Evolutionary conservation across 2,888 invertebrate species (phyloP).

Genomic region (Eupithecia vulgata): DNA sequence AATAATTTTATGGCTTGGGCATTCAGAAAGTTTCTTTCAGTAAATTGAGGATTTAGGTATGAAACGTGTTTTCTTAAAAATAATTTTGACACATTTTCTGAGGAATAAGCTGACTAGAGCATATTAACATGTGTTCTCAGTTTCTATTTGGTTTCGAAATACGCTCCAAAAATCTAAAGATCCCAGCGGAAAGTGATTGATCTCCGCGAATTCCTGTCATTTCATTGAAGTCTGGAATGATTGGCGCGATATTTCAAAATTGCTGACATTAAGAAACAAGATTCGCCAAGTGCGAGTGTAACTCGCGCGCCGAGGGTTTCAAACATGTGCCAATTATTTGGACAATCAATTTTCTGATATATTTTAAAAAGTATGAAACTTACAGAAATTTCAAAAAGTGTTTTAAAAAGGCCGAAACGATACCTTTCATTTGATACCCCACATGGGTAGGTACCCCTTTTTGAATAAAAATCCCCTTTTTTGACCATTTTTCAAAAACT

Average conservation of each 20-base stretch:
- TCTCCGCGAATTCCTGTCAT: constrained; percentile 39
- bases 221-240: constrained; percentile 44
- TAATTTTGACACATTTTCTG: not conserved
- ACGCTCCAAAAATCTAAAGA: constrained; percentile 20
- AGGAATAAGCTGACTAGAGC: not conserved
- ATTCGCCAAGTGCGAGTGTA: too few relatives aligned
- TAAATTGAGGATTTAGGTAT: not conserved
- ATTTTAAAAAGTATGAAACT: too few relatives aligned
- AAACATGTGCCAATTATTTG: too few relatives aligned
- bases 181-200: constrained; percentile 38
- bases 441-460: too few relatives aligned
- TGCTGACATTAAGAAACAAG: constrained; percentile 48
- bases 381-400: too few relatives aligned
- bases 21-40: not conserved
- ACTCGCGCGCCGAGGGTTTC: too few relatives aligned
- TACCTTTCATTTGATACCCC: too few relatives aligned
- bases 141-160: not conserved
- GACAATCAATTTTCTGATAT: too few relatives aligned
- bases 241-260: constrained; percentile 50
- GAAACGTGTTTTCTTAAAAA: not conserved
- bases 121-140: not conserved
- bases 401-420: too few relatives aligned
- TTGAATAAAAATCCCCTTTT: too few relatives aligned
- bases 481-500: too few relatives aligned
- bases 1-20: too few relatives aligned